These are phyloP conservation scores for Trissoscelio sp. DNA, from an alignment of 2,888 invertebrate species.

Conservation along the genomic window DNA sequence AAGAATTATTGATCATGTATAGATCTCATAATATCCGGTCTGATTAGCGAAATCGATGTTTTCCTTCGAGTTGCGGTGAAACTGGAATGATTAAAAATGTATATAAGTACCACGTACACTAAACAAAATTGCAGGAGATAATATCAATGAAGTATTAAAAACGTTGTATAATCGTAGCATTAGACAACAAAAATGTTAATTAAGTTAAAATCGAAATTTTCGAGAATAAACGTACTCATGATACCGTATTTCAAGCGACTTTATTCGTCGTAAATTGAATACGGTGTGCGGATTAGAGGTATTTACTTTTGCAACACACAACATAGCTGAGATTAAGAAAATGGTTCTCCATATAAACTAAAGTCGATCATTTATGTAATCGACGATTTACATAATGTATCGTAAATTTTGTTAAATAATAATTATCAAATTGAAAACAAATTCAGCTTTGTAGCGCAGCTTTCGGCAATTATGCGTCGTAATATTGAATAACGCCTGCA, in stretches of 20 bases:
- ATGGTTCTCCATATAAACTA: neutral
- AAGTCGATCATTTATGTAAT: conserved; percentile 14
- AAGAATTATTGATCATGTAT: conserved; percentile 33
- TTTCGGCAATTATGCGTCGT: neutral
- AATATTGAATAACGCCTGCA: neutral
- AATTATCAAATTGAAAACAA: conserved; percentile 16
- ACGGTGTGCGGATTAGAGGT: neutral
- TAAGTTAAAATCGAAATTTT: neutral
- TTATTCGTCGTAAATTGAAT: neutral
- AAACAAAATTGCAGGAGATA: conserved; percentile 27
- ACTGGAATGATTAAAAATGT: conserved; percentile 17
- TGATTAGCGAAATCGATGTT: conserved; percentile 36
- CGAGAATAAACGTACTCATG: neutral
- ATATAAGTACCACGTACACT: neutral
- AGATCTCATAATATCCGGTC: conserved; percentile 52
- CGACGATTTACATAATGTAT: conserved; percentile 21
- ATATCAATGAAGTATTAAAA: conserved; percentile 4
- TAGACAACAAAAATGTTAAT: conserved; percentile 9
- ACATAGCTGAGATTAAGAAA: conserved; percentile 20
- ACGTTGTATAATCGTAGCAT: conserved; percentile 2
- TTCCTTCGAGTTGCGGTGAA: conserved; percentile 8
- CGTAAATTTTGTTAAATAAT: conserved; percentile 24
- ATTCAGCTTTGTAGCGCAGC: neutral
- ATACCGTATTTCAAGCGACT: neutral
- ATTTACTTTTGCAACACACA: neutral